These are phyloP conservation scores for Pygoscelis antarcticus DNA, from an alignment of 2,113 vertebrate species.

Conservation along the genomic window DNA sequence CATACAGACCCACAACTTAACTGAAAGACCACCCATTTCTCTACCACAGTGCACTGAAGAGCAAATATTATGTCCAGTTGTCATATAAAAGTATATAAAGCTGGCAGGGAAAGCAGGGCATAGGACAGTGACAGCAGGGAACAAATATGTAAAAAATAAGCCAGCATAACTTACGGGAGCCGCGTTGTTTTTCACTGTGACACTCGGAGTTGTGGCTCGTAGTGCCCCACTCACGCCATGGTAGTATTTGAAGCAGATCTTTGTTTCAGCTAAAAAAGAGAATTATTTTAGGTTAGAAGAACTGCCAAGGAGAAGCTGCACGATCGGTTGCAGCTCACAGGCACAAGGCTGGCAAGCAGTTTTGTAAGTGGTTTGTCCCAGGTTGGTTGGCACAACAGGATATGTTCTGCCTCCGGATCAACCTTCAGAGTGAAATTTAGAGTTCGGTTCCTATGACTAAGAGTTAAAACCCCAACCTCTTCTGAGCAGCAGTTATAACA, in stretches of 20 bases:
- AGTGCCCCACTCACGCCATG: conserved; percentile 91
- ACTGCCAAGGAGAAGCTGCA: neutral
- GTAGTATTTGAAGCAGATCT: conserved; percentile 99
- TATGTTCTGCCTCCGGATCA: neutral
- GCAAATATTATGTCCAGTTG: neutral
- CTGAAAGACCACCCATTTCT: neutral
- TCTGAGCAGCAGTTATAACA: neutral
- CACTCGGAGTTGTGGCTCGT: conserved; percentile 91
- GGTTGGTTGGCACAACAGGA: neutral
- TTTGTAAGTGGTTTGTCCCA: neutral
- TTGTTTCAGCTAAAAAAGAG: conserved; percentile 88
- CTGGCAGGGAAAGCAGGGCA: neutral
- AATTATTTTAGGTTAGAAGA: neutral
- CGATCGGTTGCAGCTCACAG: neutral
- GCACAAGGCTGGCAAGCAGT: neutral
- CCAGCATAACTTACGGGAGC: conserved; percentile 82
- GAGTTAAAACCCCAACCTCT: neutral
- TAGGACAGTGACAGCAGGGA: neutral
- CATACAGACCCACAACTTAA: neutral
- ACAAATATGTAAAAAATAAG: neutral
- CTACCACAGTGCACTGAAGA: neutral
- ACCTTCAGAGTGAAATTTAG: neutral
- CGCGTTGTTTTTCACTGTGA: conserved; percentile 87
- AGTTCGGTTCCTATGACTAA: neutral
- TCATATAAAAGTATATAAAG: neutral